These are phyloP conservation scores for Naja naja DNA, from an alignment of 2,113 vertebrate genomes.

Conservation along the genomic window DNA sequence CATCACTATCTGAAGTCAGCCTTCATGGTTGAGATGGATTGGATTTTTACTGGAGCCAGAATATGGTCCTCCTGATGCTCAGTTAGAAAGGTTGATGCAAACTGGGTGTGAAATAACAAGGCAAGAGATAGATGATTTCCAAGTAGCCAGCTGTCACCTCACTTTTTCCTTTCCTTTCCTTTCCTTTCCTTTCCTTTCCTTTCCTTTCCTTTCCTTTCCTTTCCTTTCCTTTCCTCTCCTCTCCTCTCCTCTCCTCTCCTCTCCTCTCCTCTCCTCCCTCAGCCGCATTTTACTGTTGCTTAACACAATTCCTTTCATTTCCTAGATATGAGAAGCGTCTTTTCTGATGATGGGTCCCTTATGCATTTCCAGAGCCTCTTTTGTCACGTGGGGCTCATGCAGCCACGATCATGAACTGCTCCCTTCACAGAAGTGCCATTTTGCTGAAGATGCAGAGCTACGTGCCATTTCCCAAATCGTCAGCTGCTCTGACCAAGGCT, in stretches of 20 bases:
- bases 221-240: too few relatives aligned
- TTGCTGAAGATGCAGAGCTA: slow-evolving; percentile 14
- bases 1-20: background rate
- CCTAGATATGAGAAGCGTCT: slow-evolving; percentile 93
- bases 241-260: too few relatives aligned
- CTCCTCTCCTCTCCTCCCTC: background rate
- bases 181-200: background rate
- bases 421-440: slow-evolving; percentile 55
- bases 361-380: slow-evolving; percentile 14
- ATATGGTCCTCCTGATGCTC: background rate
- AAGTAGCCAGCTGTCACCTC: background rate
- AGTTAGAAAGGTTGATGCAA: background rate
- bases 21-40: background rate
- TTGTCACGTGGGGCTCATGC: slow-evolving; percentile 21
- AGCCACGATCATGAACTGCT: background rate
- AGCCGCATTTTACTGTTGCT: background rate
- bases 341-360: slow-evolving; percentile 74
- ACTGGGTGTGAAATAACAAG: background rate
- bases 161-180: background rate
- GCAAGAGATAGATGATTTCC: background rate
- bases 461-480: slow-evolving; percentile 31
- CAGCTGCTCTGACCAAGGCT: slow-evolving; percentile 53
- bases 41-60: background rate
- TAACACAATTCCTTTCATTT: slow-evolving; percentile 16
- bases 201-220: background rate